These are phyloP conservation scores for Yponomeuta plumbellus DNA, from an alignment of 2,888 invertebrate species.

Conservation along the genomic window DNA sequence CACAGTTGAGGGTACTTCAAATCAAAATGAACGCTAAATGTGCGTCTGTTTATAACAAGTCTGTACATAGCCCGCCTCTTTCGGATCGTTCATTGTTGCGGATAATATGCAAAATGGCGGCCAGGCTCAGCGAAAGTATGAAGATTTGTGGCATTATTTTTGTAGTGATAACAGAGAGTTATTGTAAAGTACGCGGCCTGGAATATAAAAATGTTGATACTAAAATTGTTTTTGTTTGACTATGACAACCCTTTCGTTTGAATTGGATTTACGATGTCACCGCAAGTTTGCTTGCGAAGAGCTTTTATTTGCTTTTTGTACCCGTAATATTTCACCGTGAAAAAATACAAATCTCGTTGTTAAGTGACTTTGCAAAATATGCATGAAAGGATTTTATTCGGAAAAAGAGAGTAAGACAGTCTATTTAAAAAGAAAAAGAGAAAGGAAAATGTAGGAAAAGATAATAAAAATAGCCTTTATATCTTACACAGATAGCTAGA, in stretches of 20 bases:
- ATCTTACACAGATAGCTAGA: too few species aligned
- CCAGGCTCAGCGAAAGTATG: conserved; percentile 2
- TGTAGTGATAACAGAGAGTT: not conserved
- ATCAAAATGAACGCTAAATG: not conserved
- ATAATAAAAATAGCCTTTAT: too few species aligned
- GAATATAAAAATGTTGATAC: not conserved
- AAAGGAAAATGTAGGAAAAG: too few species aligned
- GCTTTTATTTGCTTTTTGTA: not conserved
- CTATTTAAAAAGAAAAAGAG: too few species aligned
- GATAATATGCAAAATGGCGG: conserved; percentile 8
- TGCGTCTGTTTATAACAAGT: not conserved
- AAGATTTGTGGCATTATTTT: conserved; percentile 4
- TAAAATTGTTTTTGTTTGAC: not conserved
- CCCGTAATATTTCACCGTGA: not conserved
- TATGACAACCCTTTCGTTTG: not conserved
- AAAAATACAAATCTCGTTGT: not conserved
- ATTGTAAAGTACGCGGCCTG: not conserved
- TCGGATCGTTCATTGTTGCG: not conserved
- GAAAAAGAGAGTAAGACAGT: too few species aligned
- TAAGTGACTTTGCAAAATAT: not conserved
- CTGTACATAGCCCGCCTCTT: not conserved
- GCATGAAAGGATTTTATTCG: too few species aligned
- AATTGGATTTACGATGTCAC: not conserved
- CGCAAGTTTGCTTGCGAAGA: not conserved
- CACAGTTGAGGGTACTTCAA: not conserved